A percentile compares a stretch with the other conserved stretches of the same genome.
phyloP scores from a whole-genome alignment of 2,888 invertebrate species.

The Epinotia bilunana region DNA sequence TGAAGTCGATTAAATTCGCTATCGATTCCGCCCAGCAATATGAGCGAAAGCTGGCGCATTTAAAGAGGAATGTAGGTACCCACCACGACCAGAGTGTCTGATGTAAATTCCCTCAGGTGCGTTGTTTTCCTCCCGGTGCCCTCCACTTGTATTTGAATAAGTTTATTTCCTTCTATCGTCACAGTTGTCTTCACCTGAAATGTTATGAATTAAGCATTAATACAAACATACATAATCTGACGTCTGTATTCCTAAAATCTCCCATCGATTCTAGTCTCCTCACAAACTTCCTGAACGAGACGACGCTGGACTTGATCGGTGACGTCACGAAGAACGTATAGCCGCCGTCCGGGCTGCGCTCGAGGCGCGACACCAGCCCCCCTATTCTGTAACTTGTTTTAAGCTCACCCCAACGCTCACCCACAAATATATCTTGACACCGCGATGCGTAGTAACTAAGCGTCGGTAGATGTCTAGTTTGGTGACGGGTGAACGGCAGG shows the following conservation, averaged over 20 bases:
- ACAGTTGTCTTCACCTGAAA: constrained; percentile 14
- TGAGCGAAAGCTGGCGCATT: too few species aligned
- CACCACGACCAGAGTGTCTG: constrained; percentile 7
- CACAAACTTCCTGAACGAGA: constrained; percentile 9
- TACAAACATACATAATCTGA: too few species aligned
- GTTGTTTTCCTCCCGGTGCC: constrained; percentile 13
- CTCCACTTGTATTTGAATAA: constrained; percentile 18
- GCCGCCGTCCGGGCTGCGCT: constrained; percentile 7
- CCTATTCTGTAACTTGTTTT: too few species aligned
- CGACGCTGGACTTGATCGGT: constrained; percentile 20
- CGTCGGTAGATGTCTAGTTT: too few species aligned
- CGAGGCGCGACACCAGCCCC: constrained; percentile 3
- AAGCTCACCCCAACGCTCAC: too few species aligned
- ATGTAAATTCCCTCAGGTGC: constrained; percentile 7
- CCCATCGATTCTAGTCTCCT: not conserved
- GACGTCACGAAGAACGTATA: constrained; percentile 24
- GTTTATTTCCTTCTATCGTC: constrained; percentile 17
- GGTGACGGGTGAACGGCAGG: too few species aligned
- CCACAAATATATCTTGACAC: too few species aligned
- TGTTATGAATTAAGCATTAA: not conserved
- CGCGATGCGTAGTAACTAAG: too few species aligned
- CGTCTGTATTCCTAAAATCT: too few species aligned
- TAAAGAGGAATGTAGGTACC: too few species aligned
- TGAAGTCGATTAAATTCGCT: too few species aligned
- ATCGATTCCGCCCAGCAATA: too few species aligned